phyloP scores from a whole-genome alignment of 1,140 invertebrate genomes.

The Streblospio benedicti region DNA sequence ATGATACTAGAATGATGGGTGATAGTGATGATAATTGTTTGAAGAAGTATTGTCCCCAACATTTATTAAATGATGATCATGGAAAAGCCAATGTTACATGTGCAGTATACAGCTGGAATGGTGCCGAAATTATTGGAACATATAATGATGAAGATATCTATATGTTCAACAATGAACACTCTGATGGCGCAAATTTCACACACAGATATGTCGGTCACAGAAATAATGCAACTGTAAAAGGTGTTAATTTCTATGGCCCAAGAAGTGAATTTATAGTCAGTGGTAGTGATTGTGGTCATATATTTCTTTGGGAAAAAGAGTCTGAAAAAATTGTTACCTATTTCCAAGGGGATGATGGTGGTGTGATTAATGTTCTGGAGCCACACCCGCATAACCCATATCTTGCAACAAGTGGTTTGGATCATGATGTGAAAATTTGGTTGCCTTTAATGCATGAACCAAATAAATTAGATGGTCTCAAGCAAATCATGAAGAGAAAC shows the following conservation, averaged over 20 bases:
- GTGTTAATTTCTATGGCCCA: conserved; percentile 87
- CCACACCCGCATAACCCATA: conserved; percentile 78
- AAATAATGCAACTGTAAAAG: conserved; percentile 66
- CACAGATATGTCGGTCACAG: conserved; percentile 61
- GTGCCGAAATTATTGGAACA: conserved; percentile 76
- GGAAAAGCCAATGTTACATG: conserved; percentile 64
- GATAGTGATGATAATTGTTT: conserved; percentile 52
- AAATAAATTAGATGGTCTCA: conserved; percentile 51
- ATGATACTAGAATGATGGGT: conserved; percentile 47
- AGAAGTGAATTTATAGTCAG: conserved; percentile 77
- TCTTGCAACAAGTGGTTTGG: conserved; percentile 81
- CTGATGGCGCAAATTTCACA: conserved; percentile 55
- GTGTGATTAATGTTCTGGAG: conserved; percentile 85
- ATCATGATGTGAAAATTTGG: conserved; percentile 90
- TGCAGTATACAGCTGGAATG: conserved; percentile 83
- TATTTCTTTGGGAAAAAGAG: conserved; percentile 89
- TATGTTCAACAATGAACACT: conserved; percentile 65
- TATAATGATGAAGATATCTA: conserved; percentile 93
- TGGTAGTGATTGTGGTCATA: conserved; percentile 89
- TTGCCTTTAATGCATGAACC: conserved; percentile 60
- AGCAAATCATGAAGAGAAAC: conserved; percentile 49
- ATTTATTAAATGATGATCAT: conserved; percentile 43
- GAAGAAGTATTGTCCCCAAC: conserved; percentile 55
- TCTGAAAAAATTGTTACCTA: conserved; percentile 80
- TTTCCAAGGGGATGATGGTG: conserved; percentile 72